Base-by-base conservation (phyloP, 2,113 vertebrate species). In the Archocentrus centrarchus region DNA sequence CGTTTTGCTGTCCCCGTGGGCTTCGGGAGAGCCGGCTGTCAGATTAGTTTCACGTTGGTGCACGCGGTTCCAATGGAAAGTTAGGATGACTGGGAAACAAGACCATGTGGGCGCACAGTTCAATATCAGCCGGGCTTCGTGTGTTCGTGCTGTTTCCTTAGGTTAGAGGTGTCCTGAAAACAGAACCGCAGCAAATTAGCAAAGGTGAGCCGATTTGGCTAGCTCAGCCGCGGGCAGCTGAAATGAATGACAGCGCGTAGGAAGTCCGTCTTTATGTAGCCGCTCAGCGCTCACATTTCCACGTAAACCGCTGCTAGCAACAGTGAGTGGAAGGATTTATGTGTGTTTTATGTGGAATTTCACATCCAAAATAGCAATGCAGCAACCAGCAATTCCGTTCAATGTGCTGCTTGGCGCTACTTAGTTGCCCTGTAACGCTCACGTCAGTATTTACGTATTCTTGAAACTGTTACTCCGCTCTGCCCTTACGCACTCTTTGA, bases 201-300 rank as follows among this genome's bases (percentile, higher is more conserved):
- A 24, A 22, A 24, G 59, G 20, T 17, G 20, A 84, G 32, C 59
- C 22, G 37, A 47, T 41, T 44, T 35, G 27, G 47, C 76, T 81
- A 66, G 85, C 81, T 37, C 77, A 0, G 1, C 20, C 66, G 2
- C 2, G 5, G 35, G 59, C 57, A 8, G 17, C 20, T 62, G 4
- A 14, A 55, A 89, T 89, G 81, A 91, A 85, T 86, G 86, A 84
- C 24, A 17, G 57, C 62, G 60, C 17, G 76, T 77, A 59, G 41
- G 2, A 47, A 70, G 66, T 50, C n/a, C 5, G 64, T 50, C 14
- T 22, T 22, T 22, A 22, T 3, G 11, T 2, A 3, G 5, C 4
- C 14, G 11, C 32, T 18, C 9, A 15, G 70, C 14, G 11, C 32
- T 18, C 18, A 27, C 24, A 9, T 47, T 53, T 32, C 17, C 24